These are phyloP conservation scores for Motacilla alba DNA, from an alignment of 2,113 vertebrate species.

Conservation along the genomic window DNA sequence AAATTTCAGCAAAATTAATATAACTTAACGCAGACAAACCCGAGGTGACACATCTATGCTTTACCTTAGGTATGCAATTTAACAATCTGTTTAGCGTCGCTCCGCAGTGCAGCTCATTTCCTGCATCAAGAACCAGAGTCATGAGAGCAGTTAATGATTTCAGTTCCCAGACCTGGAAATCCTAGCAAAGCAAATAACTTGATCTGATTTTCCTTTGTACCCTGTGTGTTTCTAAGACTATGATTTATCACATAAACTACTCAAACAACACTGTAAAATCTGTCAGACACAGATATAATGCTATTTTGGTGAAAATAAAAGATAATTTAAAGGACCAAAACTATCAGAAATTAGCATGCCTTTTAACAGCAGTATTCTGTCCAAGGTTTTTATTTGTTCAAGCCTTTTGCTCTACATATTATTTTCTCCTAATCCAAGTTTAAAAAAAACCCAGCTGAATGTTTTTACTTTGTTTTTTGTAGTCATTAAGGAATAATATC, in stretches of 20 bases:
- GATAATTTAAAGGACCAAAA: neutral
- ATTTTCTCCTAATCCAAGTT: neutral
- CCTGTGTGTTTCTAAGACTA: neutral
- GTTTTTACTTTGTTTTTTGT: neutral
- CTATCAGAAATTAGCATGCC: neutral
- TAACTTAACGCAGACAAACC: neutral
- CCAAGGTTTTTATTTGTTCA: neutral
- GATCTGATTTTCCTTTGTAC: neutral
- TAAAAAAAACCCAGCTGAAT: neutral
- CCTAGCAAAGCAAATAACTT: neutral
- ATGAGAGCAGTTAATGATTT: neutral
- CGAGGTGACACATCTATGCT: neutral
- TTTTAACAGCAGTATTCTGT: neutral
- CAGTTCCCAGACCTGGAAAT: neutral
- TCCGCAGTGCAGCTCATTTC: neutral
- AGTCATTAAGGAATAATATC: neutral
- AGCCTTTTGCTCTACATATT: neutral
- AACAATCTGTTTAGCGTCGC: neutral
- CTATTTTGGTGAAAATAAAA: neutral
- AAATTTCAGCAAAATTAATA: neutral
- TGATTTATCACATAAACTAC: neutral
- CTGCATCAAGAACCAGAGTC: neutral
- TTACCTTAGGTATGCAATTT: neutral
- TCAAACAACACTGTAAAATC: neutral
- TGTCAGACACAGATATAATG: neutral